These are phyloP conservation scores for Esperia sulphurella DNA, from an alignment of 2,888 invertebrate genomes.

Conservation along the genomic window DNA sequence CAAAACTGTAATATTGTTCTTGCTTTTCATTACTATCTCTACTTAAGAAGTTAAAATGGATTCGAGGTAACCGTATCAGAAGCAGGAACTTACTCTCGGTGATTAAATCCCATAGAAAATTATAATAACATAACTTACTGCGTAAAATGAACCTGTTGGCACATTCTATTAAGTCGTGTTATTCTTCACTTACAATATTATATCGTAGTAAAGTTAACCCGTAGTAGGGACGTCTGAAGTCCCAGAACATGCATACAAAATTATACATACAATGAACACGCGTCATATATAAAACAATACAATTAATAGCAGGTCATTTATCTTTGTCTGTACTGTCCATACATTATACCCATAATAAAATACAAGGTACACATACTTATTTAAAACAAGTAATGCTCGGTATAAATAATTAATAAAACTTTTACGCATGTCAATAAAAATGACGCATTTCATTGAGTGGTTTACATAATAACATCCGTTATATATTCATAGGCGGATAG, in stretches of 20 bases:
- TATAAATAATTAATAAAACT: conserved; percentile 40
- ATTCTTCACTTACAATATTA: not conserved
- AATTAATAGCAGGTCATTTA: conserved; percentile 52
- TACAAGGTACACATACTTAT: conserved; percentile 23
- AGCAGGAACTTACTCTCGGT: too few relatives aligned
- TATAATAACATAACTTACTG: not conserved
- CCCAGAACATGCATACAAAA: conserved; percentile 43
- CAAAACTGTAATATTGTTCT: too few relatives aligned
- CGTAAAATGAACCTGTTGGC: not conserved
- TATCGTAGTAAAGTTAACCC: conserved; percentile 14
- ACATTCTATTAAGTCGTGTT: not conserved
- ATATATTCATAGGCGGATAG: conserved; percentile 30
- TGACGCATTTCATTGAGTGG: conserved; percentile 27
- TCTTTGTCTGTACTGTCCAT: conserved; percentile 33
- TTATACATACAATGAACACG: conserved; percentile 24
- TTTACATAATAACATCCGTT: conserved; percentile 17
- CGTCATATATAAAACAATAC: conserved; percentile 31
- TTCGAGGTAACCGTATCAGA: too few relatives aligned
- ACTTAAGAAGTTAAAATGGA: too few relatives aligned
- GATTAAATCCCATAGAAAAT: too few relatives aligned
- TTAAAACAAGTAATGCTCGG: conserved; percentile 23
- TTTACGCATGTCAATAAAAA: conserved; percentile 30
- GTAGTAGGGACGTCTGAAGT: conserved; percentile 17
- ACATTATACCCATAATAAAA: conserved; percentile 19
- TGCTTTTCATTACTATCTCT: too few relatives aligned